Evolutionary conservation across 2,113 vertebrate genomes (phyloP).

Genomic region (Poecile atricapillus): DNA sequence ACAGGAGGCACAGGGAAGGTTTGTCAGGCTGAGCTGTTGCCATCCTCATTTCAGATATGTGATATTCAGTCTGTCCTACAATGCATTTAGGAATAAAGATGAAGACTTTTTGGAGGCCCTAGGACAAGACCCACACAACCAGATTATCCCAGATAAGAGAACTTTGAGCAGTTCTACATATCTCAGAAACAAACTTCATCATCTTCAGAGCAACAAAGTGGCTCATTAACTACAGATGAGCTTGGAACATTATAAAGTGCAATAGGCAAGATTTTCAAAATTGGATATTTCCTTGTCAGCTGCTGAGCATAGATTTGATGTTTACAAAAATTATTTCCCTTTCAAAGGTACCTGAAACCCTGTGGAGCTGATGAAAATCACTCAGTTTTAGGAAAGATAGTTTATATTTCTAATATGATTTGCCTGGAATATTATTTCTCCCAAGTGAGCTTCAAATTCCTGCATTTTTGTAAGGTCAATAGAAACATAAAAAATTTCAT

Average conservation of each 20-base stretch:
- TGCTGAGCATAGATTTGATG: background rate
- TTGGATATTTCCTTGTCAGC: background rate
- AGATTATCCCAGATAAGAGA: background rate
- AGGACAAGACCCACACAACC: background rate
- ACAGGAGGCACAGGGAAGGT: background rate
- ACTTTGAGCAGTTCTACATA: background rate
- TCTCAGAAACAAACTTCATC: background rate
- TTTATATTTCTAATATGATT: background rate
- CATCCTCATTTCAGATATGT: background rate
- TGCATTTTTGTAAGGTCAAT: background rate
- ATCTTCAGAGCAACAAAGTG: background rate
- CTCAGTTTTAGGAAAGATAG: background rate
- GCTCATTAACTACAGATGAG: background rate
- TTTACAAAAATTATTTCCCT: background rate
- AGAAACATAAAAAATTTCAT: background rate
- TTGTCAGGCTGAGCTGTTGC: background rate
- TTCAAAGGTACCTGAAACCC: background rate
- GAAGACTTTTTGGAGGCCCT: background rate
- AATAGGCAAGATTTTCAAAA: background rate
- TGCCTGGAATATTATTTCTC: background rate
- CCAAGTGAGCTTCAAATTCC: background rate
- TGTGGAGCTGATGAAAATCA: background rate
- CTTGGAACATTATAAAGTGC: background rate
- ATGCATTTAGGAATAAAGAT: background rate
- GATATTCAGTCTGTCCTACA: accelerated